phyloP scores from a whole-genome alignment of 2,797 vertebrate genomes.

The Smutsia gigantea region DNA sequence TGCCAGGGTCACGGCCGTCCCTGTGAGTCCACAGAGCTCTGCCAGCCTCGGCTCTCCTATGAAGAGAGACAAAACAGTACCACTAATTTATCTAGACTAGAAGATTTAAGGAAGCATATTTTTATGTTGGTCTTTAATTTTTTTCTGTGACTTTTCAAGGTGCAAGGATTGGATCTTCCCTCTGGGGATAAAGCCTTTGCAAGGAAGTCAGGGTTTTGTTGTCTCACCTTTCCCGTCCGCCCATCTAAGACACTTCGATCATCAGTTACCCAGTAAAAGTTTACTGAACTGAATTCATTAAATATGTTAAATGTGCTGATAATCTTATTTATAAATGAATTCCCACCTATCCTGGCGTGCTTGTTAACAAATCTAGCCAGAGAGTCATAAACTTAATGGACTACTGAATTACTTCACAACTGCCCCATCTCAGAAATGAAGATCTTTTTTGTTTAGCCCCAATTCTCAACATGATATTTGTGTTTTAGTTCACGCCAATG shows the following conservation, averaged over 20 bases:
- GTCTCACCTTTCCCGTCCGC: not conserved
- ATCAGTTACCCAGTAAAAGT: constrained; percentile 26
- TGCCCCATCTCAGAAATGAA: not conserved
- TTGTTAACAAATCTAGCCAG: not conserved
- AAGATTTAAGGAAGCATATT: not conserved
- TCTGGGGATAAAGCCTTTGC: not conserved
- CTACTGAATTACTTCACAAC: not conserved
- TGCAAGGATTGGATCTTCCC: not conserved
- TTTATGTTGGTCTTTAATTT: not conserved
- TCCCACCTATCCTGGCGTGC: not conserved
- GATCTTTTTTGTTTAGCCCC: not conserved
- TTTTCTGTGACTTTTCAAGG: not conserved
- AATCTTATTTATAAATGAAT: constrained; percentile 48
- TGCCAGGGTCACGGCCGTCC: not conserved
- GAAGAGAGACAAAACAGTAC: not conserved
- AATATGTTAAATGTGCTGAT: constrained; percentile 26
- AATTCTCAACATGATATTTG: not conserved
- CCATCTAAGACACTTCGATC: not conserved
- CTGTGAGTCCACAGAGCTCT: not conserved
- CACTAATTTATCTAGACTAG: not conserved
- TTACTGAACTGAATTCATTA: constrained; percentile 1
- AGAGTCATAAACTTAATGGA: not conserved
- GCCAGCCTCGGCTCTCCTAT: not conserved
- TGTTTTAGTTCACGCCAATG: not conserved
- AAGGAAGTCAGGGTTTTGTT: not conserved